Evolutionary conservation across 2,888 invertebrate genomes (phyloP), one percentile per base, ranked within the genome.

Genomic region (Zele albiditarsus): DNA sequence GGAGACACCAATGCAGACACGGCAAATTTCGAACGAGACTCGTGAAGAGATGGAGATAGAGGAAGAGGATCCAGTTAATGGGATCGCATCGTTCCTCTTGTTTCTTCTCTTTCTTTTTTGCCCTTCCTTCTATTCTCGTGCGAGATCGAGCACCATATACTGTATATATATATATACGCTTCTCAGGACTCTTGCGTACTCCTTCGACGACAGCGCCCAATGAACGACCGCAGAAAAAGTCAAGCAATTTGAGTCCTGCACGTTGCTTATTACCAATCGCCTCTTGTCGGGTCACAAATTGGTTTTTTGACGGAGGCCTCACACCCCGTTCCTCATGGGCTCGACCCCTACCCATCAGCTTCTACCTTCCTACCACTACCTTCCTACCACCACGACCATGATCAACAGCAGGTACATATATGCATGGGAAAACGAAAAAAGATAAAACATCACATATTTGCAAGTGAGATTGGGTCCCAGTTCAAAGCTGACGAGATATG

Each of bases 251-350:
- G 85, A 87, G 85, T 86, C 83, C 83, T 84, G 81, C 60, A 81
- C 80, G 84, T 85, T 84, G 84, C 87, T 87, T 89, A 87, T 89
- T 89, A 87, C 86, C 87, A 85, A 88, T 88, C 87, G 84, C 84
- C 85, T 87, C 63, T 57, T 86, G 85, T 87, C 88, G 86, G 63
- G 88, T 88, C 87, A 86, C 87, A 89, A 89, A 89, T 88, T 89
- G 88, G 87, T 86, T 81, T 80, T 82, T 74, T 78, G 79, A 73
- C 79, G 78, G 79, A 73, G 79, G 78, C 77, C 77, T 65, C 78
- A 60, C 67, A 46, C 53, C 76, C 72, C 60, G 73, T 74, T 70
- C 68, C 2, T 20, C 53, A 53, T 53, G 53, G 20, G 53, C 53
- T 53, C 46, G 10, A 20, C n/a, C 8, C 53, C 53, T 20, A 53